Evolutionary conservation across 2,888 invertebrate genomes (phyloP).

Genomic region (Blastobasis lacticolella): DNA sequence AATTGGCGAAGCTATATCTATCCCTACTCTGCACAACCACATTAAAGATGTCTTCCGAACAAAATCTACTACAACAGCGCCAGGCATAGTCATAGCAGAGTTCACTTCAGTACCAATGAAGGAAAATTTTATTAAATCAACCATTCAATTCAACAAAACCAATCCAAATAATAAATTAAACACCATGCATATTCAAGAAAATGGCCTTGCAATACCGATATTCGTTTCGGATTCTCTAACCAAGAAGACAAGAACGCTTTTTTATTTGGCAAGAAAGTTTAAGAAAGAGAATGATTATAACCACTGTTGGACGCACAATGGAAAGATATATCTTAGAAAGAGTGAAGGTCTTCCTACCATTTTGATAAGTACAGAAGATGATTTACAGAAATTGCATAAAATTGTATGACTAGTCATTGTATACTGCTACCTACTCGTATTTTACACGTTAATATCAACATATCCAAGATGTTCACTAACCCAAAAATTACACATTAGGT

Average conservation of each 20-base stretch:
- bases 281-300: background rate
- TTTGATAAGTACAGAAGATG: background rate
- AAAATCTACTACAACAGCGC: background rate
- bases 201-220: background rate
- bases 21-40: background rate
- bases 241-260: background rate
- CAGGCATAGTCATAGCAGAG: background rate
- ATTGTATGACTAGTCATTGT: background rate
- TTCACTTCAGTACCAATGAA: background rate
- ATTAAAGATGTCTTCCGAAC: conserved; percentile 3
- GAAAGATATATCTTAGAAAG: conserved; percentile 1
- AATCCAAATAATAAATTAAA: background rate
- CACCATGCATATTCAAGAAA: background rate
- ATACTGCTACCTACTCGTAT: too few species aligned
- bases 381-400: background rate
- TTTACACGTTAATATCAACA: background rate
- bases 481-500: background rate
- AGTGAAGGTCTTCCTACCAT: background rate
- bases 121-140: background rate
- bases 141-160: background rate
- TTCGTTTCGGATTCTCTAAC: conserved; percentile 3
- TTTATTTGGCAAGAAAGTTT: background rate
- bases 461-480: background rate
- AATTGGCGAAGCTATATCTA: too few species aligned
- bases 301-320: conserved; percentile 2